Conservation (phyloP, 2,797 vertebrate genomes). For the Galagoides demidoff region DNA sequence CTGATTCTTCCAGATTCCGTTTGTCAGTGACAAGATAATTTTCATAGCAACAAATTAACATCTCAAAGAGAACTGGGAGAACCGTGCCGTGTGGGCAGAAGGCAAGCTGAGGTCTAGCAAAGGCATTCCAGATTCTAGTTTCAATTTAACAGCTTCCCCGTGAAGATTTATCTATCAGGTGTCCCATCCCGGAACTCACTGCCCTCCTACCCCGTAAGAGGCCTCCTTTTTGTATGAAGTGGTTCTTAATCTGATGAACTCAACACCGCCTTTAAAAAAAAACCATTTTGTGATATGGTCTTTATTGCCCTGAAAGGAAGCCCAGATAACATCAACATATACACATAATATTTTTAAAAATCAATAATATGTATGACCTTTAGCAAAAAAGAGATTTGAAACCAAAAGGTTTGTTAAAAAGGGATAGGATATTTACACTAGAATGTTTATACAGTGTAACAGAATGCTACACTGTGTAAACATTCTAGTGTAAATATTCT, state of each 20-base stretch:
- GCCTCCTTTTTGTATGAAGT: background rate
- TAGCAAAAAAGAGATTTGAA: conserved; percentile 36
- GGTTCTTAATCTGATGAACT: background rate
- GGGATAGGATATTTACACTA: too few species aligned
- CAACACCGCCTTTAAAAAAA: conserved; percentile 23
- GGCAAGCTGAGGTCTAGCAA: conserved; percentile 70
- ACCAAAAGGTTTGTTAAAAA: background rate
- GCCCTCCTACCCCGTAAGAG: background rate
- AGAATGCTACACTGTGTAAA: too few species aligned
- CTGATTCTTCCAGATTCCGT: conserved; percentile 85
- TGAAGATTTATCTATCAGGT: background rate
- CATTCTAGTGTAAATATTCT: too few species aligned
- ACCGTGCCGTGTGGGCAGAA: conserved; percentile 69
- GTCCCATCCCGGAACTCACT: background rate
- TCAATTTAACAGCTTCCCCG: conserved; percentile 20
- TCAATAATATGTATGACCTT: background rate
- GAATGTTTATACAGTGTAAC: too few species aligned
- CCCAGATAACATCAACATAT: background rate
- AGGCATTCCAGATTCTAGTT: conserved; percentile 47
- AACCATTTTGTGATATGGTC: background rate
- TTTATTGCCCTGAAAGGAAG: conserved; percentile 49
- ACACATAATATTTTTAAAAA: background rate
- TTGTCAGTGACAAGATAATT: conserved; percentile 87
- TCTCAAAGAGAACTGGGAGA: conserved; percentile 83
- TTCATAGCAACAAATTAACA: conserved; percentile 89